A percentile compares a stretch with the other conserved stretches of the same genome.
Evolutionary conservation across 1,140 invertebrate species (phyloP).

Genomic region (Euwallacea similis): DNA sequence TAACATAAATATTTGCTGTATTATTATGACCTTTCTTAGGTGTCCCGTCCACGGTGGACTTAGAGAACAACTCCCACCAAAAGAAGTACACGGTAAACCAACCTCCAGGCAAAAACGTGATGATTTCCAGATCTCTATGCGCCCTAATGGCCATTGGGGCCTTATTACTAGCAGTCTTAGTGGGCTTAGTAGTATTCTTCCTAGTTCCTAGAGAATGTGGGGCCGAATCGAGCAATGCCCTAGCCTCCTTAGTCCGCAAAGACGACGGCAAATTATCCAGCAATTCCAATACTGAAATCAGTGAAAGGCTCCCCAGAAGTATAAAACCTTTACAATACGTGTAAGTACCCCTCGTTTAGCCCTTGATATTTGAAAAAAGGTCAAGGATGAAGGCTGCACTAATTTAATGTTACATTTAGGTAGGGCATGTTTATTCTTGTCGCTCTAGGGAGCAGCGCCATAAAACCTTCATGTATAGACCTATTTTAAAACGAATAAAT

Average conservation of each 20-base stretch:
- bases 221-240: slow-evolving; percentile 6
- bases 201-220: slow-evolving; percentile 44
- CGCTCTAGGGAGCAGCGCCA: slow-evolving; percentile 2
- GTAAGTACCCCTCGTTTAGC: slow-evolving; percentile 39
- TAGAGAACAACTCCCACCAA: slow-evolving; percentile 48
- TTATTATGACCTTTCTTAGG: slow-evolving; percentile 40
- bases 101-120: slow-evolving; percentile 37
- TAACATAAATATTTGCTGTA: neutral
- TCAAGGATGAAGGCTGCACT: neutral
- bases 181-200: slow-evolving; percentile 49
- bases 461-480: neutral
- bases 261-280: neutral
- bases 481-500: neutral
- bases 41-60: slow-evolving; percentile 47
- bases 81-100: slow-evolving; percentile 52
- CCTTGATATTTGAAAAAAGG: slow-evolving; percentile 8
- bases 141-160: slow-evolving; percentile 48
- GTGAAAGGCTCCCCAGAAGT: slow-evolving; percentile 45
- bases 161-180: slow-evolving; percentile 46
- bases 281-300: slow-evolving; percentile 30
- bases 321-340: slow-evolving; percentile 49
- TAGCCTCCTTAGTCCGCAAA: slow-evolving; percentile 22
- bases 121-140: slow-evolving; percentile 47
- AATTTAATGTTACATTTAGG: slow-evolving; percentile 4
- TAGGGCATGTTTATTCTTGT: slow-evolving; percentile 4